These are phyloP conservation scores for Biston stratarius DNA, from an alignment of 2,888 invertebrate genomes.

Conservation along the genomic window DNA sequence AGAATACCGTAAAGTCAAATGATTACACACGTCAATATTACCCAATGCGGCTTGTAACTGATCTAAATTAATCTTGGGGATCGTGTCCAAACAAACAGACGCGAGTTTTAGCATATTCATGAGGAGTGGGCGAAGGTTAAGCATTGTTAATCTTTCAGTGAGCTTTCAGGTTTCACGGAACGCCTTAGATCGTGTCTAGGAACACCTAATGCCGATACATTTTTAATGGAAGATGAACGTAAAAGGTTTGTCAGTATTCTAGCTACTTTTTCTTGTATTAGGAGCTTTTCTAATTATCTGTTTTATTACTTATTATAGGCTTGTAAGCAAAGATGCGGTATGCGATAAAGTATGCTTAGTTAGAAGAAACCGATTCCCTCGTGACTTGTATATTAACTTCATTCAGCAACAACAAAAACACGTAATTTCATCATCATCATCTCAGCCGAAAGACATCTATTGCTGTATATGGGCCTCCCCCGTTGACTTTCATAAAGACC, in stretches of 20 bases:
- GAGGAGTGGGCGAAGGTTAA: constrained; percentile 29
- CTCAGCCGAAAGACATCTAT: too few species aligned
- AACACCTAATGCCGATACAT: background rate
- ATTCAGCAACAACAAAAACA: too few species aligned
- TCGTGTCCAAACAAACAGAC: constrained; percentile 38
- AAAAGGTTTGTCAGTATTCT: background rate
- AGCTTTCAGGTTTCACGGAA: constrained; percentile 10
- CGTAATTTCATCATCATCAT: too few species aligned
- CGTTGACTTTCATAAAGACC: too few species aligned
- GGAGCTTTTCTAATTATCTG: too few species aligned
- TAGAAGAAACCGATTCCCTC: too few species aligned
- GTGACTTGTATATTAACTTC: too few species aligned
- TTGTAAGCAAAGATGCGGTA: too few species aligned
- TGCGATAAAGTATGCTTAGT: too few species aligned
- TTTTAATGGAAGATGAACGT: background rate
- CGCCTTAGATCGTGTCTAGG: constrained; percentile 7
- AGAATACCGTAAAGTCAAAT: background rate
- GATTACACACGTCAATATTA: constrained; percentile 3
- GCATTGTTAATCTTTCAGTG: constrained; percentile 36
- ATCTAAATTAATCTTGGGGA: constrained; percentile 39
- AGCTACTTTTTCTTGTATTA: too few species aligned
- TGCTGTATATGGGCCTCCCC: too few species aligned
- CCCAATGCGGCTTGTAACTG: constrained; percentile 13
- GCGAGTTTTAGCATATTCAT: constrained; percentile 46
- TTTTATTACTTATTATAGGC: too few species aligned